Evolutionary conservation across 1,140 invertebrate genomes (phyloP).

Genomic region (Subanguina moxae): DNA sequence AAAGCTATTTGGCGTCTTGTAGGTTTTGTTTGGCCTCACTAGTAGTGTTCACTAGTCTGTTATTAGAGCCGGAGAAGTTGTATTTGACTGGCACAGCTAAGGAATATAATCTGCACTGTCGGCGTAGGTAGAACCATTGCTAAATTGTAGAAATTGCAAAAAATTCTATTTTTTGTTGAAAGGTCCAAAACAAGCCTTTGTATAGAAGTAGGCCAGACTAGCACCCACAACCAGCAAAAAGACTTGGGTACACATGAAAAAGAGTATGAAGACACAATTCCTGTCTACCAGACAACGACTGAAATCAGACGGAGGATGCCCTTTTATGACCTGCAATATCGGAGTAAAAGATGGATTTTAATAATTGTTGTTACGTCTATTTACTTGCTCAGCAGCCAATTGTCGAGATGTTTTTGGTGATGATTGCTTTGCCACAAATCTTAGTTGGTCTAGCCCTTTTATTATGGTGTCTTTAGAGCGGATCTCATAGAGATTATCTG

Average conservation of each 20-base stretch:
- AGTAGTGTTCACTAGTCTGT: no score
- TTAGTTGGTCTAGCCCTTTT: no score
- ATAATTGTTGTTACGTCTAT: not conserved
- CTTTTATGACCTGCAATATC: not conserved
- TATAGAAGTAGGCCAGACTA: conserved; percentile 1
- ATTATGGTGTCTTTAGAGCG: not conserved
- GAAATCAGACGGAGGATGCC: not conserved
- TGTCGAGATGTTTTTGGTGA: not conserved
- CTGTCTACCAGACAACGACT: not conserved
- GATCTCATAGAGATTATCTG: not conserved
- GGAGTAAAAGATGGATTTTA: not conserved
- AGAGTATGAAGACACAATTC: conserved; percentile 5
- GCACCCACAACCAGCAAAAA: not conserved
- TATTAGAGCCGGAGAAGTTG: no score
- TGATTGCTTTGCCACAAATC: not conserved
- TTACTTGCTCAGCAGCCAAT: not conserved
- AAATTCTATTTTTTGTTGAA: no score
- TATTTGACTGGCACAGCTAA: no score
- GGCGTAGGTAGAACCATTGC: no score
- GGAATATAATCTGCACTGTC: no score
- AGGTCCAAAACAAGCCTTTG: not conserved
- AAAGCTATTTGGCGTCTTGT: no score
- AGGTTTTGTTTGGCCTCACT: no score
- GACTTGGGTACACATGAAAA: not conserved
- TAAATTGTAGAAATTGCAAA: no score